Evolutionary conservation across 2,888 invertebrate species (phyloP), one percentile per base, ranked within the genome.

Genomic region (Taphrorychus bicolor): DNA sequence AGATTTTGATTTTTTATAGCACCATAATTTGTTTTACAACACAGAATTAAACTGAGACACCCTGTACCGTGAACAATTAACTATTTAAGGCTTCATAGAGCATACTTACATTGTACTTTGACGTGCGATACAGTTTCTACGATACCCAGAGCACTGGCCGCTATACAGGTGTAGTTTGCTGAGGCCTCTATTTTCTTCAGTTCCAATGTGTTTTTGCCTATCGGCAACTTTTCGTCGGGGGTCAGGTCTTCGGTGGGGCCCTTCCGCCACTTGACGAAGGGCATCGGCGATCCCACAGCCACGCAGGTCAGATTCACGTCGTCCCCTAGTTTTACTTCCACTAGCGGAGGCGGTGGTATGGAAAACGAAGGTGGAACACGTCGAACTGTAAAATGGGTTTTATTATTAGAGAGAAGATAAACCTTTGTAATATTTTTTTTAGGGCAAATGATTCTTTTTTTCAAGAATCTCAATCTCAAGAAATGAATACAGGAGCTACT

Each of bases 251-350:
- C 89, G 7, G 89, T 88, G 24, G 90, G 86, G 59, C 94, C 94
- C 84, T 93, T 92, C 74, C 92, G 89, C 95, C 95, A 95, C 83
- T 95, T 96, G 60, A 99, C 97, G 76, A 90, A 91, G 1, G 98
- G 99, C 97, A 98, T 97, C 4, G 98, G 98, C 0, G 98, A 95
- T 17, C 99, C 98, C 23, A 95, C 94, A 7, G 98, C 98, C 61
- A 97, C 96, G 82, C 99, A 99, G 64, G 96, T 96, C 73, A 99
- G 85, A 81, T 95, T 98, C 74, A 98, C 85, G 79, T 92, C 91
- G 0, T 93, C 92, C 11, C 97, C 97, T 56, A 97, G 86, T 89
- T 94, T 94, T 59, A 98, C 97, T 80, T 97, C 95, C 73, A 90
- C 92, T 57, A 91, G 83, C 9, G 90, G 85, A 45, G 93, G 91